Evolutionary conservation across 2,888 invertebrate genomes (phyloP).

Genomic region (Sycophila texana): DNA sequence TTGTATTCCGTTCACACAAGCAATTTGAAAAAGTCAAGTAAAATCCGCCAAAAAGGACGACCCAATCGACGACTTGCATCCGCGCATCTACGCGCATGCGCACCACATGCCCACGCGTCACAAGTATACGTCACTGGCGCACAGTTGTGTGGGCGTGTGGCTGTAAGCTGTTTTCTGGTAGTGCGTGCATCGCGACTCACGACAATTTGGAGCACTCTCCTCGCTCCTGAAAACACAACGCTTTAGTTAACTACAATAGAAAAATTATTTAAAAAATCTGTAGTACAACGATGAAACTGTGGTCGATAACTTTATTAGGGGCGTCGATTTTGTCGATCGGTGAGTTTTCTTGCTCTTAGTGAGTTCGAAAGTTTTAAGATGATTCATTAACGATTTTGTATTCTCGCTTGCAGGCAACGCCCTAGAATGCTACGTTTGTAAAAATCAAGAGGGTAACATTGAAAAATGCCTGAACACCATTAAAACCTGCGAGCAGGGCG

Average conservation of each 20-base stretch:
- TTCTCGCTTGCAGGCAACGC: constrained; percentile 77
- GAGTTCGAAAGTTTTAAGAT: neutral
- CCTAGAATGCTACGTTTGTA: constrained; percentile 96
- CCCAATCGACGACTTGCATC: too few relatives aligned
- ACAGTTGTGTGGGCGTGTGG: neutral
- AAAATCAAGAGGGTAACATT: constrained; percentile 92
- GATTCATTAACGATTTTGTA: constrained; percentile 2
- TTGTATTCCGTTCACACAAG: too few relatives aligned
- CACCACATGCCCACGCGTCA: too few relatives aligned
- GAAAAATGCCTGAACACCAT: constrained; percentile 96
- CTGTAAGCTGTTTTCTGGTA: too few relatives aligned
- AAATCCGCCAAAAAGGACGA: too few relatives aligned
- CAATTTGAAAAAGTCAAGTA: too few relatives aligned
- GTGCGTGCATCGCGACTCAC: neutral
- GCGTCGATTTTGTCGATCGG: constrained; percentile 13
- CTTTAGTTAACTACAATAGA: neutral
- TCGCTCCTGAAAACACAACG: constrained; percentile 5
- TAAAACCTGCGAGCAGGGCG: constrained; percentile 90
- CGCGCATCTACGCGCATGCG: too few relatives aligned
- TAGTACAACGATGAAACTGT: constrained; percentile 26
- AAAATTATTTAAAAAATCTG: constrained; percentile 8
- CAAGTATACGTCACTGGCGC: neutral
- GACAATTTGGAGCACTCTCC: constrained; percentile 18
- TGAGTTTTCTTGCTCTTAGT: constrained; percentile 13
- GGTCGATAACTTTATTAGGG: constrained; percentile 12